Percentiles rank a stretch among this genome's conserved stretches.
Conservation (phyloP, 2,888 invertebrate genomes). For the Drosophila heteroneura region DNA sequence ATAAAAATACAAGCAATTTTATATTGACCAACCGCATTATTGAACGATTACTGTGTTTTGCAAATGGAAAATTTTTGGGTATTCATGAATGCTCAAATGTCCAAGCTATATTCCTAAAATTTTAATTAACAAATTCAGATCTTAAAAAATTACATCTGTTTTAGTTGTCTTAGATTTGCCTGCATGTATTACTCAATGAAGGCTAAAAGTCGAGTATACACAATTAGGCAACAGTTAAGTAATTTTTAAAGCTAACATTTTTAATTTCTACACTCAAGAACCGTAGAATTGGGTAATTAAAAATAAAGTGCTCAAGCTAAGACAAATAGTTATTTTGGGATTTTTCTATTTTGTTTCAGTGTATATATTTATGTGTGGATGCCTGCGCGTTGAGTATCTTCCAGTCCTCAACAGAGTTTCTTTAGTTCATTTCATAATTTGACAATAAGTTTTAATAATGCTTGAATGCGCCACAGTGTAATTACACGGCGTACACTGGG, state of each 20-base stretch:
- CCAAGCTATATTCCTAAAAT: no score
- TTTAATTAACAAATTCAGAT: no score
- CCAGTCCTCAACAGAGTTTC: neutral
- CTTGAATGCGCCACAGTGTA: neutral
- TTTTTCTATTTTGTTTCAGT: neutral
- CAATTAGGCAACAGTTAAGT: no score
- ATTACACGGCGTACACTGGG: neutral
- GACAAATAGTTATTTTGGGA: neutral
- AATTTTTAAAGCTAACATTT: no score
- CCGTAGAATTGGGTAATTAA: neutral
- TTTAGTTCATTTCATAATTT: conserved; percentile 27
- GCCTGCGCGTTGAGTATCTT: neutral
- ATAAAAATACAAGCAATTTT: neutral
- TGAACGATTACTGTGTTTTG: neutral
- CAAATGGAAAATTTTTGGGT: neutral
- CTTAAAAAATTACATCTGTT: no score
- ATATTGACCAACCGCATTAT: neutral
- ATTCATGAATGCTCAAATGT: no score
- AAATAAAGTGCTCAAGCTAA: neutral
- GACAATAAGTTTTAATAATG: conserved; percentile 27
- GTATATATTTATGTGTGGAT: neutral
- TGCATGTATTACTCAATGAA: no score
- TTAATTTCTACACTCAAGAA: neutral
- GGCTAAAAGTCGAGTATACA: no score
- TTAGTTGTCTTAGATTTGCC: no score